These are phyloP conservation scores for Leucoma salicis DNA, from an alignment of 2,888 invertebrate genomes.

Conservation along the genomic window DNA sequence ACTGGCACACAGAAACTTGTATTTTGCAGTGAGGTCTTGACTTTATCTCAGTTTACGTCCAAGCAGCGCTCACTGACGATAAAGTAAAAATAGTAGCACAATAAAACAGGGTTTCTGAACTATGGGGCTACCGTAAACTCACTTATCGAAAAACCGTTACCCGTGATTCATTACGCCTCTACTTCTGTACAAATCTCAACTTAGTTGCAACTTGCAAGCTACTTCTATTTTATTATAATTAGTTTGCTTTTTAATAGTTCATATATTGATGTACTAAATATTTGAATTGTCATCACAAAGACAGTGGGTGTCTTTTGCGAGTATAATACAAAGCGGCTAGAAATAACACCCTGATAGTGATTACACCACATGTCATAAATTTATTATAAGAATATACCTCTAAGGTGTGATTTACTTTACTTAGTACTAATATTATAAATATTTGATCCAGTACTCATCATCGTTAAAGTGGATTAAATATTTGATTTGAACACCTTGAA, in stretches of 20 bases:
- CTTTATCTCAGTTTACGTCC: neutral
- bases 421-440: too few species aligned
- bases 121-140: neutral
- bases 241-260: neutral
- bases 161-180: neutral
- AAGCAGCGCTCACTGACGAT: neutral
- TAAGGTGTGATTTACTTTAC: too few species aligned
- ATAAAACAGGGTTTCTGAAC: neutral
- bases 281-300: too few species aligned
- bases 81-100: neutral
- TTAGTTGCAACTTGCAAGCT: neutral
- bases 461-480: too few species aligned
- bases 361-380: too few species aligned
- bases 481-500: too few species aligned
- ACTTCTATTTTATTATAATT: neutral
- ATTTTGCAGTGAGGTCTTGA: neutral
- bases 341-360: too few species aligned
- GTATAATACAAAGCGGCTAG: too few species aligned
- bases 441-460: too few species aligned
- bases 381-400: too few species aligned
- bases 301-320: too few species aligned
- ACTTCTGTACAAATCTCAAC: neutral
- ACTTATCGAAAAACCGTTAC: neutral
- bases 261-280: too few species aligned
- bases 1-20: neutral